Conservation (phyloP, 2,888 invertebrate species). For the Gordius sp. region DNA sequence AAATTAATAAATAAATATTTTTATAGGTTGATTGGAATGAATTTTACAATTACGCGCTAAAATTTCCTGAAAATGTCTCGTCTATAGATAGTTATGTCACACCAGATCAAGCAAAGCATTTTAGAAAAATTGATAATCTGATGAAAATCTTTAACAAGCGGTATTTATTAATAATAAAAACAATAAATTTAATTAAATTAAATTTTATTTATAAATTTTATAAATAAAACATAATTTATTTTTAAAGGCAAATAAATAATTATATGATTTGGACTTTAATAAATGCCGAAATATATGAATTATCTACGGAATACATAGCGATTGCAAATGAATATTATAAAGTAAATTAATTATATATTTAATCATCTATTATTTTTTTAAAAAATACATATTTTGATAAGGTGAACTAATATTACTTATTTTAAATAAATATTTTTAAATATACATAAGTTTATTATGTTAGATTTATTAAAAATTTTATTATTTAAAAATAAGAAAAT, state of each 20-base stretch:
- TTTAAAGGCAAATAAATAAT: background rate
- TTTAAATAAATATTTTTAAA: no score
- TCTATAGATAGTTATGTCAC: background rate
- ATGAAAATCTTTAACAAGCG: background rate
- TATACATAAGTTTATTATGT: no score
- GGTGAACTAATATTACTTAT: no score
- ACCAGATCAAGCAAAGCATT: background rate
- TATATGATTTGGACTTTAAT: constrained; percentile 10
- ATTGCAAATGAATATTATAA: background rate
- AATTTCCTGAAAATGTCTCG: background rate
- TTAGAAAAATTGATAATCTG: background rate
- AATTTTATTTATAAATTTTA: background rate
- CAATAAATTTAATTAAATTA: background rate
- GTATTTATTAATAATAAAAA: background rate
- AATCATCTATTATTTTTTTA: background rate
- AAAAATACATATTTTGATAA: no score
- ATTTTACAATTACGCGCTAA: background rate
- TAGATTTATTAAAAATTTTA: no score
- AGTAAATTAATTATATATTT: background rate
- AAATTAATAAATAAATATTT: background rate
- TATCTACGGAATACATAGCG: constrained; percentile 2
- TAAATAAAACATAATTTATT: no score
- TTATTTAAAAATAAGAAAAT: no score
- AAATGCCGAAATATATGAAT: background rate
- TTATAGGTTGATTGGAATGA: background rate